phyloP scores from a whole-genome alignment of 2,888 invertebrate genomes.

The Stramonita haemastoma region DNA sequence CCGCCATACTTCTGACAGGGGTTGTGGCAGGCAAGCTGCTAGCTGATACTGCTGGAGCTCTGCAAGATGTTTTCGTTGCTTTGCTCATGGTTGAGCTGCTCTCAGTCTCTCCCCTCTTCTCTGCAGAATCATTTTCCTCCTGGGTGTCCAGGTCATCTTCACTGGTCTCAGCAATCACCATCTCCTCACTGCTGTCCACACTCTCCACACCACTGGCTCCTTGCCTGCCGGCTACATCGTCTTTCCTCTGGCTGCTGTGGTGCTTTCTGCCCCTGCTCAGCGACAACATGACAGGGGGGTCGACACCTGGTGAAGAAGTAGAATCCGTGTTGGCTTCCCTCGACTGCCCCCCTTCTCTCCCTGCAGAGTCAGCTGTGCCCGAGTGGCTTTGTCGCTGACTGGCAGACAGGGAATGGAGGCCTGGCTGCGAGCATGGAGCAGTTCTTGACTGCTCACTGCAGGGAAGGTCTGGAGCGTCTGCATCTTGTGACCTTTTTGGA shows the following conservation, averaged over 20 bases:
- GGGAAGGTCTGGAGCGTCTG: not conserved
- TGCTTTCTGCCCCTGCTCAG: not conserved
- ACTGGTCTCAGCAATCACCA: conserved; percentile 22
- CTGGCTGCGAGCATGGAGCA: not conserved
- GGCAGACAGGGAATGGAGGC: not conserved
- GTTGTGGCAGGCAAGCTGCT: not conserved
- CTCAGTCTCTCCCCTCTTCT: not conserved
- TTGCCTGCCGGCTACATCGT: not conserved
- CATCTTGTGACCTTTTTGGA: not conserved
- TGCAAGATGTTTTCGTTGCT: not conserved
- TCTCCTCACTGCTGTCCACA: not conserved
- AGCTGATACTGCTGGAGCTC: not conserved
- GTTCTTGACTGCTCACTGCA: not conserved
- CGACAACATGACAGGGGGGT: conserved; percentile 21
- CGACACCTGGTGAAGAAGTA: not conserved
- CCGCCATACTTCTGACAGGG: too few species aligned
- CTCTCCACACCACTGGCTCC: not conserved
- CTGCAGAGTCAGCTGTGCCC: not conserved
- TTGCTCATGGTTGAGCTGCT: not conserved
- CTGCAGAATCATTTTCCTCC: not conserved
- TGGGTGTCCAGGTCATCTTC: not conserved
- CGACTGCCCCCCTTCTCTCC: too few species aligned
- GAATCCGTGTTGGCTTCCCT: not conserved
- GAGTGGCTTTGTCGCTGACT: not conserved
- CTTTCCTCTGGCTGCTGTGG: not conserved